These are phyloP conservation scores for Phoenicopterus ruber DNA, from an alignment of 2,113 vertebrate genomes.

Conservation along the genomic window DNA sequence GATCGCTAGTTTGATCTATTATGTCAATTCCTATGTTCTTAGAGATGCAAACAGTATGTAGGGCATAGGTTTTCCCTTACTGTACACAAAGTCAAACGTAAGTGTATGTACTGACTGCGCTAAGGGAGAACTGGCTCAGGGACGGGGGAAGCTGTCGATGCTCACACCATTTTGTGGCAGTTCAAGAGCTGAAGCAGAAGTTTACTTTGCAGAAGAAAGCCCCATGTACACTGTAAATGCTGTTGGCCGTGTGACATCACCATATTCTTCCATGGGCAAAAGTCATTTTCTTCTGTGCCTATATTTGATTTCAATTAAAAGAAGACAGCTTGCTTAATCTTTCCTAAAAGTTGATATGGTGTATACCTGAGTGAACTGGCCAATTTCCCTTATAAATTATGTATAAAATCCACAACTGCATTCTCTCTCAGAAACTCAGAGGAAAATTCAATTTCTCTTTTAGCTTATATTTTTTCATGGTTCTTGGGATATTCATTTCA, in stretches of 20 bases:
- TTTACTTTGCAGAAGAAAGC: slow-evolving; percentile 52
- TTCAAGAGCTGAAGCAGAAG: slow-evolving; percentile 43
- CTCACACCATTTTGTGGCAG: neutral
- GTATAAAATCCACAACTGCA: slow-evolving; percentile 71
- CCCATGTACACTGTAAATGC: slow-evolving; percentile 19
- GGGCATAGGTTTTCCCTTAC: neutral
- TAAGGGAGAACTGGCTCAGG: neutral
- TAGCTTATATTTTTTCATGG: slow-evolving; percentile 72
- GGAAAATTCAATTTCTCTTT: slow-evolving; percentile 78
- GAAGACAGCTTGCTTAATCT: slow-evolving; percentile 75
- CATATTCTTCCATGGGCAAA: slow-evolving; percentile 34
- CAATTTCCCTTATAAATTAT: slow-evolving; percentile 82
- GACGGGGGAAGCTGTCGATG: neutral
- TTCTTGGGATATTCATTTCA: slow-evolving; percentile 79
- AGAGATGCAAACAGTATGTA: neutral
- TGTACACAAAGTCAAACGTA: neutral
- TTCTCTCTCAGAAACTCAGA: slow-evolving; percentile 67
- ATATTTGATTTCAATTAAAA: slow-evolving; percentile 80
- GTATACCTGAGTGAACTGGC: slow-evolving; percentile 76
- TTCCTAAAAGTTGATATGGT: slow-evolving; percentile 72
- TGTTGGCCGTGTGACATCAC: slow-evolving; percentile 21
- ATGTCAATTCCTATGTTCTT: neutral
- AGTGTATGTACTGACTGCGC: neutral
- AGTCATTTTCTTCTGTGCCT: slow-evolving; percentile 67
- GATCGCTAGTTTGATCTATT: slow-evolving; percentile 41